Evolutionary conservation across 2,797 vertebrate genomes (phyloP), one percentile per base, ranked within the genome.

Genomic region (Anolis apletophallus): DNA sequence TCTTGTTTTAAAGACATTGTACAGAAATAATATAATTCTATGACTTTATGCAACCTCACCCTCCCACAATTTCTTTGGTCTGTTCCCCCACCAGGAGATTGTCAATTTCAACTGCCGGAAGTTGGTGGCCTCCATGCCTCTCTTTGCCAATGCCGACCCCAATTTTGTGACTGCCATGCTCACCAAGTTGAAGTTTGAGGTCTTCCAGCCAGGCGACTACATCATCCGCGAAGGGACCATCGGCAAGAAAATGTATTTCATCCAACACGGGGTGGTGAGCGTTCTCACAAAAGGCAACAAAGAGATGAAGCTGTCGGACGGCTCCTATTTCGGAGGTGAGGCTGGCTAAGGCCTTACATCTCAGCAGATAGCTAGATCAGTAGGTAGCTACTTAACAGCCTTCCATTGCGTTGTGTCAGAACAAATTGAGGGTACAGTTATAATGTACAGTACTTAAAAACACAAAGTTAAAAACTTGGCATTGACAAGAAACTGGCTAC

Each of bases 221-320:
- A 98, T 98, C 67, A 95, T 99, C 92, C 96, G 98, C 0, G 98
- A 99, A 93, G 98, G 98, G 36, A 99, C 98, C 90, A 97, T 99
- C 0, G 98, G 98, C 89, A 99, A 98, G 95, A 99, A 99, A 97
- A 99, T 99, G 98, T 99, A 98, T 94, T 99, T 99, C 96, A 98
- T 99, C 94, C 98, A 98, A 92, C 98, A 98, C 0, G 98, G 98
- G 0, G 97, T 98, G 75, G 97, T 98, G 94, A 98, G 97, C 81
- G 95, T 98, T 86, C 96, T 98, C 90, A 98, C 98, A 91, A 98
- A 98, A 94, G 98, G 98, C 83, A 98, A 92, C 93, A 98, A 97
- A 23, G 97, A 98, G 93, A 98, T 98, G 97, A 99, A 98, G 86
- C 97, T 99, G 34, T 97, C 98, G 0, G 98, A 98, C 0, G 98